Base-by-base conservation (phyloP, 2,888 invertebrate species). In the Coremacera marginata region DNA sequence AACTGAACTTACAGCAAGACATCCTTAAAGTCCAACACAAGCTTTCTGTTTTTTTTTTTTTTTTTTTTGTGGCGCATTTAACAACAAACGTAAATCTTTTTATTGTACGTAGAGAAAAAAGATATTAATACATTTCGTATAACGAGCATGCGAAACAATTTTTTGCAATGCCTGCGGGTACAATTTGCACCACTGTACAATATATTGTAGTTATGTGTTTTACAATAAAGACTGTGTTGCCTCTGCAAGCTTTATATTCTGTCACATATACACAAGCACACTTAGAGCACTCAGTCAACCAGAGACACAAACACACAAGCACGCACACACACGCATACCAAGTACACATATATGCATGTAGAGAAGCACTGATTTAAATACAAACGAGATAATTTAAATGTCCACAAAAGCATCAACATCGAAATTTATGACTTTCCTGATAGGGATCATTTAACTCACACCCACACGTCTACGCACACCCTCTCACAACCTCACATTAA, bases 361-460 rank as follows among this genome's bases (percentile, higher is more conserved):
- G 19, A 65, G 44, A 44, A 44, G 31, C 70, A 16, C 57, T 51
- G 71, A 60, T 62, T 60, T 27, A 57, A 70, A 57, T 31, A 75
- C 25, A 67, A 75, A 65, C 65, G 57, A 75, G 71, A 78, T 76
- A 78, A 78, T 78, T 78, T 73, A 76, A 78, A 73, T 52, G 73
- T 68, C 70, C 76, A 70, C 68, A 44, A 57, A 74, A 31, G 49
- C 57, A 60, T 77, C 74, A 75, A 70, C 44, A 57, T n/a, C 34
- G 62, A 51, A 77, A 79, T 79, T 79, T 79, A 79, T 79, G 65
- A 65, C 49, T 44, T 71, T 49, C 25, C 44, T 55, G 77, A 77
- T 79, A 79, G 73, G 74, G 70, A 73, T 78, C 70, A 51, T 27
- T 67, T n/a, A 19, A 44, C 60, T 37, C 37, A 60, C 19, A 31